Conservation (phyloP, 2,888 invertebrate species). For the Campopleginae sp. region DNA sequence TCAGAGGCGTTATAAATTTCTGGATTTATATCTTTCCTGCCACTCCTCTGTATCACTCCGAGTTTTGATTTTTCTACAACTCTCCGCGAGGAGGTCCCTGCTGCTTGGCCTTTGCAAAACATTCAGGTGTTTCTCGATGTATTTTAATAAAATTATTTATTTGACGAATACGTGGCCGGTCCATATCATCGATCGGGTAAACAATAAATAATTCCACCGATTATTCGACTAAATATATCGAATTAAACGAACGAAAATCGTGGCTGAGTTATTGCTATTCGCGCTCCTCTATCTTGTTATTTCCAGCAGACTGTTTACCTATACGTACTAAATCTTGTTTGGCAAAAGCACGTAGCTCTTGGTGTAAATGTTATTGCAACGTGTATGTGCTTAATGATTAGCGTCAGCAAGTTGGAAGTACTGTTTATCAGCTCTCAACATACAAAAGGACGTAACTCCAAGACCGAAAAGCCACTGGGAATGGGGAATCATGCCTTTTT, state of each 20-base stretch:
- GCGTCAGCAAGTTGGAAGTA: slow-evolving; percentile 44
- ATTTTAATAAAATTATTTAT: background rate
- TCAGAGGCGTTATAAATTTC: slow-evolving; percentile 74
- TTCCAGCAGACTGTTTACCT: slow-evolving; percentile 18
- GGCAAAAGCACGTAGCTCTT: slow-evolving; percentile 31
- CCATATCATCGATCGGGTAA: background rate
- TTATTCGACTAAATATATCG: background rate
- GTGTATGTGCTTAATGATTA: slow-evolving; percentile 56
- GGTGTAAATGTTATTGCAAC: slow-evolving; percentile 48
- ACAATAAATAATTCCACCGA: background rate
- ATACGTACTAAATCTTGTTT: slow-evolving; percentile 51
- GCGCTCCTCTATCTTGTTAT: slow-evolving; percentile 33
- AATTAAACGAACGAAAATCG: background rate
- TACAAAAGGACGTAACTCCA: background rate
- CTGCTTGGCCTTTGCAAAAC: background rate
- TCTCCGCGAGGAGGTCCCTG: slow-evolving; percentile 6
- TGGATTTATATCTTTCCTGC: slow-evolving; percentile 72
- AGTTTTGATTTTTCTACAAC: slow-evolving; percentile 17
- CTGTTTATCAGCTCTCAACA: slow-evolving; percentile 9
- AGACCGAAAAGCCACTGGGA: background rate
- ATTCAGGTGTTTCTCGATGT: background rate
- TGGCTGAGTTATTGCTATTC: slow-evolving; percentile 27
- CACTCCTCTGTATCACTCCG: slow-evolving; percentile 57
- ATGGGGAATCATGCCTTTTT: background rate
- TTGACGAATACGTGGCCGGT: background rate